Conservation (phyloP, 2,113 vertebrate genomes). For the Microtus richardsoni region DNA sequence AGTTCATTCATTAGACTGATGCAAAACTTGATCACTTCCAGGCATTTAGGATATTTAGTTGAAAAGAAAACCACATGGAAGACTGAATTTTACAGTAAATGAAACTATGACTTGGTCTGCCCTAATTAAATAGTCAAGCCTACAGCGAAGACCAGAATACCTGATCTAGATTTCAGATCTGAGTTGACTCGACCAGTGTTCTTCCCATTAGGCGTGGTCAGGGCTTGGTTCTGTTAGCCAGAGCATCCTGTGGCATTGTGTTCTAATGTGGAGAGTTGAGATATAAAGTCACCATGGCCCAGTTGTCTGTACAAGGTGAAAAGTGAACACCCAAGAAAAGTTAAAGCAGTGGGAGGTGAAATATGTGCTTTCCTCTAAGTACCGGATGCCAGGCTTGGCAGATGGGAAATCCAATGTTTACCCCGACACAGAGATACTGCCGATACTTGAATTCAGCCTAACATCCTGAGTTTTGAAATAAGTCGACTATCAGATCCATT, state of each 20-base stretch:
- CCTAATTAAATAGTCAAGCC: background rate
- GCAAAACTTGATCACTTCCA: constrained; percentile 11
- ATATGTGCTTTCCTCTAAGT: background rate
- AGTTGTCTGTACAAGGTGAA: background rate
- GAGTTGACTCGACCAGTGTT: background rate
- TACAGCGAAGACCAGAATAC: background rate
- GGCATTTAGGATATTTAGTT: constrained; percentile 10
- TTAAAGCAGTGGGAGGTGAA: background rate
- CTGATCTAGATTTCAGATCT: background rate
- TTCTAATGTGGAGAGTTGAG: background rate
- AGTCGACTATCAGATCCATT: background rate
- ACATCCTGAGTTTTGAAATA: constrained; percentile 15
- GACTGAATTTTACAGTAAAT: background rate
- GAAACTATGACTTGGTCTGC: background rate
- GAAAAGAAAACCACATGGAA: constrained; percentile 17
- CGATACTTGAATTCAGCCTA: background rate
- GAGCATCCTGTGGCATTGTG: background rate
- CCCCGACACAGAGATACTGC: background rate
- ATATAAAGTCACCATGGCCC: background rate
- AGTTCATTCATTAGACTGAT: background rate
- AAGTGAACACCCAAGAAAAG: background rate
- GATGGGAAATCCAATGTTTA: background rate
- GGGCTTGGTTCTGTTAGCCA: background rate
- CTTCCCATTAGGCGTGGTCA: background rate
- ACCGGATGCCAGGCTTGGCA: background rate